Evolutionary conservation across 1,140 invertebrate genomes (phyloP).

Genomic region (Cydia amplana): DNA sequence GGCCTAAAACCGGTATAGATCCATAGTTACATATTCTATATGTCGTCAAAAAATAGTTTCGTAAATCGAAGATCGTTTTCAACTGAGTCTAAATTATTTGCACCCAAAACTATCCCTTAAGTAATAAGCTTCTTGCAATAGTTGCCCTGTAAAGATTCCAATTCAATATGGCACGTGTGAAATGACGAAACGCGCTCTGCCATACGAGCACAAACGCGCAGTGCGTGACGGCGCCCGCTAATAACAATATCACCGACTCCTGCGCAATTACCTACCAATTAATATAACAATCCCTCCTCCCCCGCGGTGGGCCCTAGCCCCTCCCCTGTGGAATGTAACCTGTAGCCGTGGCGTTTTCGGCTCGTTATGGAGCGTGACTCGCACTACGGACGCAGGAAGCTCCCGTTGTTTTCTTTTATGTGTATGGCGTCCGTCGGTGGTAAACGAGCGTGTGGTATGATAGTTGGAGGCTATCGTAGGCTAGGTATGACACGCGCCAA

Average conservation of each 20-base stretch:
- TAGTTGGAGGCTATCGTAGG: too few relatives aligned
- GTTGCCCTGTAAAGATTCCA: neutral
- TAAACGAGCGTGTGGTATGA: too few relatives aligned
- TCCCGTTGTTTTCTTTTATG: neutral
- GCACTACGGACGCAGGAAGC: conserved; percentile 12
- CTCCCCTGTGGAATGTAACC: neutral
- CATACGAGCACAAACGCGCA: conserved; percentile 35
- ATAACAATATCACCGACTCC: conserved; percentile 47
- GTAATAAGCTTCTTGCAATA: too few relatives aligned
- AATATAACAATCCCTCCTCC: conserved; percentile 33
- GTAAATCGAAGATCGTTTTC: too few relatives aligned
- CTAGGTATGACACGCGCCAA: too few relatives aligned
- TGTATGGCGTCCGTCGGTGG: too few relatives aligned
- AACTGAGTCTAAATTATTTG: too few relatives aligned
- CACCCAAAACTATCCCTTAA: neutral
- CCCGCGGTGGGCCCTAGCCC: neutral
- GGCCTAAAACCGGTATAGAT: too few relatives aligned
- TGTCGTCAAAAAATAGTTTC: too few relatives aligned
- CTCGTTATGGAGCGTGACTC: conserved; percentile 22
- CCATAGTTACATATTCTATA: too few relatives aligned
- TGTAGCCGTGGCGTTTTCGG: neutral
- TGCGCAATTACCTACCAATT: conserved; percentile 45
- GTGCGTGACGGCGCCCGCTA: conserved; percentile 49
- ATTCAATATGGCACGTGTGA: neutral
- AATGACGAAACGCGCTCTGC: neutral